These are phyloP conservation scores for Calonectris borealis DNA, from an alignment of 2,113 vertebrate genomes.

Conservation along the genomic window DNA sequence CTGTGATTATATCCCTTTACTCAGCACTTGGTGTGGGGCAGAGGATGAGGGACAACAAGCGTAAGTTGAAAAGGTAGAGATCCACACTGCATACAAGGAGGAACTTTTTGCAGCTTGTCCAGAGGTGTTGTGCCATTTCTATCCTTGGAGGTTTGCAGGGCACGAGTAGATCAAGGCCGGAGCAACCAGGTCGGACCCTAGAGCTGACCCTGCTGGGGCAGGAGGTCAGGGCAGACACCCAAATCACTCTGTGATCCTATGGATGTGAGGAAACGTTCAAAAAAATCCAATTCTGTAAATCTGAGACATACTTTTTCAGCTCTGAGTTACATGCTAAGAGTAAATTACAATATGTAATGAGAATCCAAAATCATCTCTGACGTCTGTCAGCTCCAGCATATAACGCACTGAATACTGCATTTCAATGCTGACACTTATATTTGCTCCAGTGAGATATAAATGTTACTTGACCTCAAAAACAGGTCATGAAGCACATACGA, in stretches of 20 bases:
- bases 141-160: not conserved
- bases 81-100: not conserved
- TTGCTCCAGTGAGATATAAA: slow-evolving; percentile 28
- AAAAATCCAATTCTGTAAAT: not conserved
- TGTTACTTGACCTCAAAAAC: slow-evolving; percentile 24
- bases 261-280: not conserved
- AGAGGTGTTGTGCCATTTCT: not conserved
- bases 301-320: not conserved
- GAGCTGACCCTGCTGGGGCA: not conserved
- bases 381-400: not conserved
- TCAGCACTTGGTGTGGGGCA: not conserved
- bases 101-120: not conserved
- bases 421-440: not conserved
- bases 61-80: not conserved
- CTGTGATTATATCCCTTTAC: not conserved
- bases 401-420: not conserved
- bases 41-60: not conserved
- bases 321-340: not conserved
- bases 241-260: not conserved
- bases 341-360: not conserved
- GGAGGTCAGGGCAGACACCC: too few species aligned
- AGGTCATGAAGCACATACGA: not conserved
- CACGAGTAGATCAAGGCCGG: accelerated
- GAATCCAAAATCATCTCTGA: not conserved
- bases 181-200: not conserved